Conservation (phyloP, 1,140 invertebrate genomes). For the Magallana ariakensis region DNA sequence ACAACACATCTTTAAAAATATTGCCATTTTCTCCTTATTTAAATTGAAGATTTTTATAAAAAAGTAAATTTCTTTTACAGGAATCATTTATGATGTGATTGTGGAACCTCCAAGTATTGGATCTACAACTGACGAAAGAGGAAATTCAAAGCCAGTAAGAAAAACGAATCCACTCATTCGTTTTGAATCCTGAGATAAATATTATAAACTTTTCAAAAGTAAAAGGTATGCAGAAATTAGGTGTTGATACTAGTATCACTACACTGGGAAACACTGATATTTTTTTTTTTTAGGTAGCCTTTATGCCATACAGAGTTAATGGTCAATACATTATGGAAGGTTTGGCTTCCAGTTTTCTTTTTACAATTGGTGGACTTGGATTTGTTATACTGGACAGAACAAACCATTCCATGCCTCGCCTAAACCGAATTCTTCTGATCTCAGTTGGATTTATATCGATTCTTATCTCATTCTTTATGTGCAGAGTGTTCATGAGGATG, state of each 20-base stretch:
- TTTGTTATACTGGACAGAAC: conserved; percentile 98
- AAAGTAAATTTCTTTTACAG: conserved; percentile 80
- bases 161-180: background rate
- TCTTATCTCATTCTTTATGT: conserved; percentile 95
- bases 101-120: conserved; percentile 98
- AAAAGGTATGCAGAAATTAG: no score
- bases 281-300: conserved; percentile 87
- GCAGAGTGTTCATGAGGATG: conserved; percentile 99
- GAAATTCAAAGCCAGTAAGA: conserved; percentile 90
- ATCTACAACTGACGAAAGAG: conserved; percentile 97
- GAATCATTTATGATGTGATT: conserved; percentile 99
- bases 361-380: conserved; percentile 96
- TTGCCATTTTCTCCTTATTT: no score
- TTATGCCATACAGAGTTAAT: conserved; percentile 99
- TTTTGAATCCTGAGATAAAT: no score
- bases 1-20: no score
- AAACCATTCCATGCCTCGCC: conserved; percentile 93
- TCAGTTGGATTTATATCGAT: conserved; percentile 96
- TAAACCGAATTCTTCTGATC: conserved; percentile 94
- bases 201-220: no score
- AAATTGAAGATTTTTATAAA: no score
- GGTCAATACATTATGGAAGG: conserved; percentile 99
- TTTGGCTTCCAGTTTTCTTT: conserved; percentile 96
- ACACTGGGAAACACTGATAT: background rate
- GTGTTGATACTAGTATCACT: background rate